Evolutionary conservation across 2,113 vertebrate genomes (phyloP), one percentile per base, ranked within the genome.

Genomic region (Cyprinus carpio): DNA sequence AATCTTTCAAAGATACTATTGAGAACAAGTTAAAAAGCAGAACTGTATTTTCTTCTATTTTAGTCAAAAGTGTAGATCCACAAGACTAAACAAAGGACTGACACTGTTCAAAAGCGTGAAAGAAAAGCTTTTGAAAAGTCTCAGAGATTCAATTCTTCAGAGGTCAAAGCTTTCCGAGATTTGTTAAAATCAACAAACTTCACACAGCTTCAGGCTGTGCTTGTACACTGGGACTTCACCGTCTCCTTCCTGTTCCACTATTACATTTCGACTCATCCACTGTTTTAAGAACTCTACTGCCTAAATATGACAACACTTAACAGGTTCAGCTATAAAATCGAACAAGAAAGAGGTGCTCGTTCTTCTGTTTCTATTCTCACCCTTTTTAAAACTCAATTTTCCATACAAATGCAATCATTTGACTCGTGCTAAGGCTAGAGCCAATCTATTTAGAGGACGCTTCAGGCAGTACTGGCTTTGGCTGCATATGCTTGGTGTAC

Each of bases 391-490:
- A 4, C 49, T 71, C 46, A 18, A 82, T 51, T 54, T 82, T 49
- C 16, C 15, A 5, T 49, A 31, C n/a, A 80, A 64, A 0, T 67
- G 16, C 76, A 34, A 18, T 82, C 46, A 82, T 82, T 56, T 56
- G 46, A 54, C 6, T 51, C 65, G 54, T 34, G 27, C 27, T 82
- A 71, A 82, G 29, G 40, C 62, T 20, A 67, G 60, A 81, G 79
- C 79, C 79, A 81, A 51, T 67, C 62, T 31, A 82, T 72, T 71
- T 82, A 37, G 29, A 69, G 23, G 43, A 71, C 43, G 46, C 81
- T 72, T 82, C 29, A 72, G 65, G 81, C 81, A 81, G 78, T 29
- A n/a, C 25, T n/a, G 10, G 27, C 27, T 34, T 20, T 4, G 34
- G 25, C 23, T 7, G 15, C 37, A 29, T 81, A 4, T 67, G 79